These are phyloP conservation scores for Epirrhoe alternata DNA, from an alignment of 2,888 invertebrate species.

Conservation along the genomic window DNA sequence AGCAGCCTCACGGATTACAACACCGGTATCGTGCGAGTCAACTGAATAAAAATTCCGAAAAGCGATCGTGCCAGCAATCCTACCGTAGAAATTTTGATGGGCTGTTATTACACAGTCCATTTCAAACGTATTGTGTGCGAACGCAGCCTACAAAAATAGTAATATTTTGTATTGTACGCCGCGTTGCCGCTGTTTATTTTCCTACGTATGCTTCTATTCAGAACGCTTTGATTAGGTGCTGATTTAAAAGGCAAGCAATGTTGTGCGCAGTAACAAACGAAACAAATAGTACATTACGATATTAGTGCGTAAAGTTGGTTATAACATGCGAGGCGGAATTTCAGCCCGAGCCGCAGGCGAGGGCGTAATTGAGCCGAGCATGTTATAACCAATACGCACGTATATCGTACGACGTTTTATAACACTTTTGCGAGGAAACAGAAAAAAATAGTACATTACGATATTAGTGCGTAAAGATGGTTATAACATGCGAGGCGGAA, in stretches of 20 bases:
- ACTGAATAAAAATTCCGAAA: slow-evolving; percentile 64
- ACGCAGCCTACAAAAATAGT: slow-evolving; percentile 57
- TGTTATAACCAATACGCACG: too few relatives aligned
- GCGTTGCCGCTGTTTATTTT: slow-evolving; percentile 48
- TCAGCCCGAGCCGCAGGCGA: too few relatives aligned
- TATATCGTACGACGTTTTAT: too few relatives aligned
- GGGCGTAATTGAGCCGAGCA: too few relatives aligned
- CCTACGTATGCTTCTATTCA: slow-evolving; percentile 37
- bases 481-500: too few relatives aligned
- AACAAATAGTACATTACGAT: too few relatives aligned
- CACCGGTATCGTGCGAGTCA: slow-evolving; percentile 50
- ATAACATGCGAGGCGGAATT: too few relatives aligned
- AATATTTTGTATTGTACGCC: slow-evolving; percentile 57
- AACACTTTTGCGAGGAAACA: too few relatives aligned
- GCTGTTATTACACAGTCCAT: slow-evolving; percentile 78
- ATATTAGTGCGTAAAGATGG: too few relatives aligned
- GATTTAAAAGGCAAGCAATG: slow-evolving; percentile 33
- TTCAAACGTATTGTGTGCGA: slow-evolving; percentile 76
- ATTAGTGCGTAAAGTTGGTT: too few relatives aligned
- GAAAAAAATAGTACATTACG: too few relatives aligned
- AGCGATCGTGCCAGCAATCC: slow-evolving; percentile 69
- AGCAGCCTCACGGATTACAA: slow-evolving; percentile 71
- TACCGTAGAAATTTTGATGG: slow-evolving; percentile 79
- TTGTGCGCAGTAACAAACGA: slow-evolving; percentile 11
- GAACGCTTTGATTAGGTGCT: slow-evolving; percentile 48